These are phyloP conservation scores for Tricholauxania praeusta DNA, from an alignment of 2,888 invertebrate species.

Conservation along the genomic window DNA sequence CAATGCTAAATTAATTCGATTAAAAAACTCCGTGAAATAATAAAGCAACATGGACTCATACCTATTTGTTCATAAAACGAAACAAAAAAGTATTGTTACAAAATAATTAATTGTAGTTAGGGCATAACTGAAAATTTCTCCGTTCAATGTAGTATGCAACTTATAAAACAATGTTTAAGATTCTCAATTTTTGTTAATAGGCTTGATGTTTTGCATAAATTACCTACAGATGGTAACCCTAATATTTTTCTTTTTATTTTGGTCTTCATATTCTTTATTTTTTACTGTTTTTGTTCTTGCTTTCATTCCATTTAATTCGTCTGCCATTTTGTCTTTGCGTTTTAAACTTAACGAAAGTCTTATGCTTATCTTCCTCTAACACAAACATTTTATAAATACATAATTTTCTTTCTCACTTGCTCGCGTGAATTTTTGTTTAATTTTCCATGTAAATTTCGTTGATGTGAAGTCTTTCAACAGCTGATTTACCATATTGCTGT, in stretches of 20 bases:
- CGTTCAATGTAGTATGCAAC: too few species aligned
- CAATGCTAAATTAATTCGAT: too few species aligned
- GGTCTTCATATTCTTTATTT: constrained; percentile 10
- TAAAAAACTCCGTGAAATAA: too few species aligned
- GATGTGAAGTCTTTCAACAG: constrained; percentile 5
- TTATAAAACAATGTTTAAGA: too few species aligned
- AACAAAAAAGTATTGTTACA: too few species aligned
- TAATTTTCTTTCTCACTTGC: too few species aligned
- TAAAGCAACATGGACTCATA: too few species aligned
- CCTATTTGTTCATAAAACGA: too few species aligned
- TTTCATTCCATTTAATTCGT: constrained; percentile 35
- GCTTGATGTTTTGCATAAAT: too few species aligned
- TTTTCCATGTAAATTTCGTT: neutral
- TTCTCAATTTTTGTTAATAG: too few species aligned
- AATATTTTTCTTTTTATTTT: neutral
- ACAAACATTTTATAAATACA: neutral
- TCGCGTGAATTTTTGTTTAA: neutral
- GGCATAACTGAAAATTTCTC: too few species aligned
- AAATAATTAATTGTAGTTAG: too few species aligned
- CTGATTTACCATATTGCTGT: constrained; percentile 12
- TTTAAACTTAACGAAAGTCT: constrained; percentile 8
- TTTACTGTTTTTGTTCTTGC: constrained; percentile 1
- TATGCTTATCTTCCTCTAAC: constrained; percentile 45
- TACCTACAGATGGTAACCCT: neutral
- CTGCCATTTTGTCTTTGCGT: constrained; percentile 46